Evolutionary conservation across 2,888 invertebrate species (phyloP).

Genomic region (Boloria euphrosyne): DNA sequence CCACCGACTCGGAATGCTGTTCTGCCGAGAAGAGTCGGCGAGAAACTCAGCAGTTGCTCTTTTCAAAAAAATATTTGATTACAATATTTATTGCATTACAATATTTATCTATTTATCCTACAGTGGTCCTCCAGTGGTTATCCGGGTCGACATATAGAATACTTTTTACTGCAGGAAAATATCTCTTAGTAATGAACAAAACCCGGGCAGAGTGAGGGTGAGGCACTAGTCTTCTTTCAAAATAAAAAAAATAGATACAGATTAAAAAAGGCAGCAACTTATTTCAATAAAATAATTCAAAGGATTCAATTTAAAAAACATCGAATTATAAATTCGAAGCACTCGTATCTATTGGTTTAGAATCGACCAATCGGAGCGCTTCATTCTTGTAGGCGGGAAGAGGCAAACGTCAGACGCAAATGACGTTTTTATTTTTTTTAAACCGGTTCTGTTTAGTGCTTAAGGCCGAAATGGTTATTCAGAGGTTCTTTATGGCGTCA

Average conservation of each 20-base stretch:
- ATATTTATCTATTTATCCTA: too few relatives aligned
- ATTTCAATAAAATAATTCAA: conserved; percentile 14
- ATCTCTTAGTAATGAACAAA: too few relatives aligned
- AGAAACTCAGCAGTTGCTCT: too few relatives aligned
- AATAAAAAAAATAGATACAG: not conserved
- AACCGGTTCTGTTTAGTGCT: conserved; percentile 66
- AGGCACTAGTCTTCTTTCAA: too few relatives aligned
- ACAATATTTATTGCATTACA: too few relatives aligned
- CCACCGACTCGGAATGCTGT: too few relatives aligned
- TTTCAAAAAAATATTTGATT: too few relatives aligned
- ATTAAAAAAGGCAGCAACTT: conserved; percentile 4
- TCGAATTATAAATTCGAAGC: conserved; percentile 55
- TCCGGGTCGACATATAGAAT: too few relatives aligned
- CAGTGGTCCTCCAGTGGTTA: too few relatives aligned
- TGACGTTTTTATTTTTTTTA: conserved; percentile 63
- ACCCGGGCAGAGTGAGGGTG: too few relatives aligned
- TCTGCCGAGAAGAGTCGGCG: too few relatives aligned
- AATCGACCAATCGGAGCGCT: conserved; percentile 60
- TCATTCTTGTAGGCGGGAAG: conserved; percentile 70
- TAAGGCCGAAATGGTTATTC: conserved; percentile 58
- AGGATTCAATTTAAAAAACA: conserved; percentile 25
- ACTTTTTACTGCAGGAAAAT: too few relatives aligned
- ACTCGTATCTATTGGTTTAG: conserved; percentile 58
- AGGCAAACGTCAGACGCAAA: conserved; percentile 78
- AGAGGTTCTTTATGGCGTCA: conserved; percentile 44